phyloP scores from a whole-genome alignment of 1,140 invertebrate genomes.

The Fragariocoptes setiger region DNA sequence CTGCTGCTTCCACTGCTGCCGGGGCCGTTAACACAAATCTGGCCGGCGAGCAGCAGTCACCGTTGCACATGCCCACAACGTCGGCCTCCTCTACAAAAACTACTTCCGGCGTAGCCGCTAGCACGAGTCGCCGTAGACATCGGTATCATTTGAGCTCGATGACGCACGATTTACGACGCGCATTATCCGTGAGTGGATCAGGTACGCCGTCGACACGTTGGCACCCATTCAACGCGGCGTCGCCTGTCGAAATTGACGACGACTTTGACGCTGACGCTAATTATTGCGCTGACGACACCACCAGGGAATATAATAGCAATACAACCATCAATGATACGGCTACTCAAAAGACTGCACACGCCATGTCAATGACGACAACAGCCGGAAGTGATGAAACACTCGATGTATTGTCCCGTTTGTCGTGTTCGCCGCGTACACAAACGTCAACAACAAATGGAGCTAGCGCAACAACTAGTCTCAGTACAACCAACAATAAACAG shows the following conservation, averaged over 20 bases:
- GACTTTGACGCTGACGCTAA: neutral
- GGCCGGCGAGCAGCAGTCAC: no score
- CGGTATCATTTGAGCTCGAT: neutral
- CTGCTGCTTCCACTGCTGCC: no score
- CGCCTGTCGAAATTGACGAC: neutral
- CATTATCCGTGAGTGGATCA: neutral
- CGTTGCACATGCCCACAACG: no score
- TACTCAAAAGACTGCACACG: neutral
- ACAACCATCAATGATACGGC: neutral
- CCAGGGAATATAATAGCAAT: neutral
- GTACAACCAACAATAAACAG: neutral
- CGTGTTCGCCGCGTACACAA: no score
- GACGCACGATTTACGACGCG: neutral
- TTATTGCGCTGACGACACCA: neutral
- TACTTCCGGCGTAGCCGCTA: no score
- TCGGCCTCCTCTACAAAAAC: no score
- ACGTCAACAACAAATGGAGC: no score
- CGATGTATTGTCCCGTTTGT: neutral
- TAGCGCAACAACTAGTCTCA: no score
- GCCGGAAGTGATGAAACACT: neutral
- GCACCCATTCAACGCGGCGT: neutral
- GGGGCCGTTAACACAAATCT: no score
- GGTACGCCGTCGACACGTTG: neutral
- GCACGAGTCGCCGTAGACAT: no score
- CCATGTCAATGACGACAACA: neutral